These are phyloP conservation scores for Procambarus clarkii DNA, from an alignment of 1,140 invertebrate genomes.

Conservation along the genomic window DNA sequence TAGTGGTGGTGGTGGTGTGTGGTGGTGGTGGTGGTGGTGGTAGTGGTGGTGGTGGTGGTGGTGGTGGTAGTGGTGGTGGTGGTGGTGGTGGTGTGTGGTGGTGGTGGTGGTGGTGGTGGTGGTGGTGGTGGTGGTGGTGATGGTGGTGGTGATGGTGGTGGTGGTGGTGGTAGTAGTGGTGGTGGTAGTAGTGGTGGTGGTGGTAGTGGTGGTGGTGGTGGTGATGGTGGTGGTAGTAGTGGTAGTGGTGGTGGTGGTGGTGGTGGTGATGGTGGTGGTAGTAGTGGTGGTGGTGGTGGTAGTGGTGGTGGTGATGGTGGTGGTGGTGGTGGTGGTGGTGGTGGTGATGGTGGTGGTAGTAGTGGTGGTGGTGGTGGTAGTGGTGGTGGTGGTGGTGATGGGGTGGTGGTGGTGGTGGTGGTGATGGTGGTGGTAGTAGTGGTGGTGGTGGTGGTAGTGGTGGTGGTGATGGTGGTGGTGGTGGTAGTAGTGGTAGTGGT, in stretches of 20 bases:
- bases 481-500: background rate
- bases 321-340: background rate
- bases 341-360: background rate
- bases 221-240: background rate
- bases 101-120: background rate
- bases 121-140: background rate
- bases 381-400: background rate
- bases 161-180: background rate
- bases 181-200: background rate
- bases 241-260: background rate
- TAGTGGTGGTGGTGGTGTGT: conserved; percentile 1
- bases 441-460: background rate
- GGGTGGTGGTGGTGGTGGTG: background rate
- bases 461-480: background rate
- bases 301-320: background rate
- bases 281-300: background rate
- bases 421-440: background rate
- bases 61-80: background rate
- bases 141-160: background rate
- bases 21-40: background rate
- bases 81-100: background rate
- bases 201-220: background rate
- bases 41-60: background rate
- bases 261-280: background rate
- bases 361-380: background rate